Base-by-base conservation (phyloP, 2,888 invertebrate species). In the Sceliomorpha sp. region DNA sequence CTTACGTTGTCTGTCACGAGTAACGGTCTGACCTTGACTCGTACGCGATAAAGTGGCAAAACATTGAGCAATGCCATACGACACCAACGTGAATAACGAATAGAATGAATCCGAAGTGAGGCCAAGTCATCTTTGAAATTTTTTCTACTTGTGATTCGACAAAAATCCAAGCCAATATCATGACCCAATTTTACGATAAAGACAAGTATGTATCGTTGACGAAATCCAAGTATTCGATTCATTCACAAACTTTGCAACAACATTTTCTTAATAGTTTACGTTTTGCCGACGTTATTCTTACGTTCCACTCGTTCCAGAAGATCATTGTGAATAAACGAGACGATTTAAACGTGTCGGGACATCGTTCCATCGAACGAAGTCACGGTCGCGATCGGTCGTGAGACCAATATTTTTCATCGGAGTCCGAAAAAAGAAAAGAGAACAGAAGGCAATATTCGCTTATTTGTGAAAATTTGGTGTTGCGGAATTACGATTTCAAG, bases 301-400 rank as follows among this genome's bases (percentile, higher is more conserved):
- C 20, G 5, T 9, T 10, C 10, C 27, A 37, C 12, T 12, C 51
- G 44, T 36, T 10, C 44, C 17, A 40, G 26, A 27, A 58, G 34
- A 51, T 51, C 39, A 26, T 51, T 32, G 50, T 32, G 44, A 44
- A 62, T 66, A 80, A 81, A 76, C 70, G 68, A 69, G 60, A 66
- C 59, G 70, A 68, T 70, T 67, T 70, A 73, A 68, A 70, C 62
- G 66, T 53, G 68, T 67, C 73, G 66, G 59, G 56, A 69, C n/a
- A 74, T 75, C 72, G 67, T 69, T 67, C 73, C 76, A 80, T 78
- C 70, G 72, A 73, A 73, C 74, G 77, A 76, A 78, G 67, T 73
- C 74, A 71, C 66, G 72, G 20, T 20, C 2, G 20, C 20, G 5
- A 20, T 20, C 20, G 3, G 20, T 20, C 5, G 20, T 20, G 20